Base-by-base conservation (phyloP, 2,797 vertebrate genomes). In the Huso huso region DNA sequence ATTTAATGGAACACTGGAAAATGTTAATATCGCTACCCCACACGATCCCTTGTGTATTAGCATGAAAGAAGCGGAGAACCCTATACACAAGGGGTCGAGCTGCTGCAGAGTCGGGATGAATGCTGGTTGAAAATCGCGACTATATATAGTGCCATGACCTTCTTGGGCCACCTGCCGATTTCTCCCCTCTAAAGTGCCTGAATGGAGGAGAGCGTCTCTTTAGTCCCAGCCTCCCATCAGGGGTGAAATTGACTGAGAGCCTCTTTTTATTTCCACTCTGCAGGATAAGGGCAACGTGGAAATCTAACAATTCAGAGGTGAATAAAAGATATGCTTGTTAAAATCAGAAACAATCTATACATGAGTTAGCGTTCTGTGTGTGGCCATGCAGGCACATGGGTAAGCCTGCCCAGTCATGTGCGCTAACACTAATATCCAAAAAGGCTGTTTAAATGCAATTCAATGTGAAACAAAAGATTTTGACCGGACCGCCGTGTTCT, bases 81-180 rank as follows among this genome's bases (percentile, higher is more conserved):
- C 52, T 49, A 15, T 59, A 48, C 67, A 83, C 77, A 85, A 82
- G 81, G 71, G 71, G 69, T 9, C 6, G 13, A 60, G 59, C 61
- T 11, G 58, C 55, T n/a, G 12, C 13, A n/a, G 55, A 4, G n/a
- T 70, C 71, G 6, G 51, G 63, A 62, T 6, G 18, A 68, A 68
- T 52, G 64, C 63, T 73, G 72, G 67, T 49, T 61, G 66, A 71
- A 71, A 65, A 51, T 13, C 57, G 67, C 6, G 10, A 51, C 68
- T 58, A 66, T 60, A 72, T 55, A 78, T 80, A 83, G 77, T 76
- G 72, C 48, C 70, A 63, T 81, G 81, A 83, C 83, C 82, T 85
- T 86, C 77, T 77, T 61, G 68, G 75, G 73, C 73, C 57, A 59
- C 71, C 73, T 59, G 52, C 67, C 7, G 53, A 67, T 49, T 61